Evolutionary conservation across 1,140 invertebrate species (phyloP), one percentile per base, ranked within the genome.

Genomic region (Archivesica marissinica): DNA sequence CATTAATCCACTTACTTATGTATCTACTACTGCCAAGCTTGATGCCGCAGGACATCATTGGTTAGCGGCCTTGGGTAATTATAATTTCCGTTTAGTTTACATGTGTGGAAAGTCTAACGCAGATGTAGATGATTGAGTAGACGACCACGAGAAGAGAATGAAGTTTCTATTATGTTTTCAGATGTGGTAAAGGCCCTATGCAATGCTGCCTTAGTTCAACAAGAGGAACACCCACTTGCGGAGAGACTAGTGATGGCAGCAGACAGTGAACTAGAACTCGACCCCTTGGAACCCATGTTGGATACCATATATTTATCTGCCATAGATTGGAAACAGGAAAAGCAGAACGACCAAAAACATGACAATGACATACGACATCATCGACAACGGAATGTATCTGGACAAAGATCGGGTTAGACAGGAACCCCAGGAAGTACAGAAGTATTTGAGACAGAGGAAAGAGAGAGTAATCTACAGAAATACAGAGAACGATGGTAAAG

Each of bases 381-480:
- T 75, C 23, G 39, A 50, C 4, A 50, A 50, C 3, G 33, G 47
- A 41, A 13, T 75, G 13, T 44, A 75, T 47, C 30, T 50, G 15
- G n/a, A 23, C 25, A 50, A 50, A 44, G 41, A 75, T n/a, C 15
- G 25, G 4, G 4, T 50, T 2, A 17, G 41, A 41, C 23, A 75
- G 44, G 70, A 61, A 44, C n/a, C 77, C 23, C 3, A 25, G 15
- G 39, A 47, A 23, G 77, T 80, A 6, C 23, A 64, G 25, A 47
- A n/a, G 3, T 61, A 41, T 6, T 17, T 80, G 11, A 39, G 77
- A 47, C 30, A 61, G 25, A 41, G 52, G 39, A 20, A 35, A 38
- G 38, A 78, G 33, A 41, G 38, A 17, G 41, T 80, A 38, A 25
- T 80, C 6, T 80, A 54, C n/a, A 7, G n/a, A 54, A 15, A 54